phyloP scores from a whole-genome alignment of 1,140 invertebrate species.

The Caenorhabditis elegans region WBcel235 BX284603.4:10771001-10771500 shows the following conservation, averaged over 20 bases:
- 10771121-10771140: constrained; percentile 4
- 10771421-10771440: not conserved
- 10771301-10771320: not conserved
- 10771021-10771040: not conserved
- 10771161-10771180: not conserved
- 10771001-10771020: not conserved
- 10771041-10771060: not conserved
- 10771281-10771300: not conserved
- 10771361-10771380: not conserved
- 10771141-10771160: not conserved
- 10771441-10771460: not conserved
- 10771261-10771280: not conserved
- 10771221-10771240: not conserved
- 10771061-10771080: not conserved
- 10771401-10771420: not conserved
- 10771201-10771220: not conserved
- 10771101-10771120: not conserved
- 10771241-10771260: not conserved
- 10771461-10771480: not conserved
- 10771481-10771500: not conserved
- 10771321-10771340: not conserved
- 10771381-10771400: not conserved
- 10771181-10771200: not conserved
- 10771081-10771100: not conserved
- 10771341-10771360: not conserved